These are phyloP conservation scores for Opisthocomus hoazin DNA, from an alignment of 2,113 vertebrate species.

Conservation along the genomic window DNA sequence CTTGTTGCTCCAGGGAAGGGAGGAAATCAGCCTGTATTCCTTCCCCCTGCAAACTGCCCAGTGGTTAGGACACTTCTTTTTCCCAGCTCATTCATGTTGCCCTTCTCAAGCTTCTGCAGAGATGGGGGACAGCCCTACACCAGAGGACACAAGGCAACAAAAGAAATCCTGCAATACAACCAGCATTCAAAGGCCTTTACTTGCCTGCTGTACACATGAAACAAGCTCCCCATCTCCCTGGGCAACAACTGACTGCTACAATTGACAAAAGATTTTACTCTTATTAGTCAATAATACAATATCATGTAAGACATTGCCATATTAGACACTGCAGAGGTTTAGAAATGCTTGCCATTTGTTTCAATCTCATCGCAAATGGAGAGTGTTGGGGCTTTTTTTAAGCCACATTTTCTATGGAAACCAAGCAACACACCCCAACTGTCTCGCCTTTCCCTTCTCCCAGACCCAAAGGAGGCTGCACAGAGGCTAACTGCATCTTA, in stretches of 20 bases:
- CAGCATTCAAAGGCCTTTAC: background rate
- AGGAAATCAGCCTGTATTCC: background rate
- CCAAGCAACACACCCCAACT: background rate
- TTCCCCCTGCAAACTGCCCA: background rate
- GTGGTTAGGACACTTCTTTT: background rate
- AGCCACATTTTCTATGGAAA: background rate
- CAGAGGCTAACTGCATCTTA: background rate
- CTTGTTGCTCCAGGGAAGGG: background rate
- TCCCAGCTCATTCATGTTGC: background rate
- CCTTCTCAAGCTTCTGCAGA: background rate
- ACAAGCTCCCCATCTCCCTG: background rate
- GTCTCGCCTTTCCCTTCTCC: background rate
- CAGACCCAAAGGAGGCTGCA: background rate
- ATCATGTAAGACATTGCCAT: background rate
- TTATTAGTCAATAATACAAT: background rate
- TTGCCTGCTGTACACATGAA: no score
- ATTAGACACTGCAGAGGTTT: background rate
- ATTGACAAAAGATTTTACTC: background rate
- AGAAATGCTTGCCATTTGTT: background rate
- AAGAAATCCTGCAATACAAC: background rate
- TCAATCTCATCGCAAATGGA: background rate
- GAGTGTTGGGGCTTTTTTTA: background rate
- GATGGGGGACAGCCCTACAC: background rate
- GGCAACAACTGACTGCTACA: background rate
- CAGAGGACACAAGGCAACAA: background rate